Evolutionary conservation across 2,888 invertebrate species (phyloP).

Genomic region (Pachydiplax longipennis): DNA sequence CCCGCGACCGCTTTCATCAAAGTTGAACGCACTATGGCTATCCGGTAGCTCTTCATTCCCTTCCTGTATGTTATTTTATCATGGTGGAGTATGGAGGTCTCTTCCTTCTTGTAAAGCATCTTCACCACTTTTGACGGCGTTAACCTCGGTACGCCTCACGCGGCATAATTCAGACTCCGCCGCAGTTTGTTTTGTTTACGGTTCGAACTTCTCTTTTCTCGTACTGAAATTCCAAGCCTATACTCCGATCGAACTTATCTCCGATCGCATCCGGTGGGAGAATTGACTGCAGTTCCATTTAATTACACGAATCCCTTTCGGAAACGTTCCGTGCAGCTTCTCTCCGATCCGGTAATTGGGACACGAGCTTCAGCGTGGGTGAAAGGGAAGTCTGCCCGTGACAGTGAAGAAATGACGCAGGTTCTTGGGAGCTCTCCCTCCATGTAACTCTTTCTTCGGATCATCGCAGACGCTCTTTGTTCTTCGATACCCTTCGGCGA

Average conservation of each 20-base stretch:
- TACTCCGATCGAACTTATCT: neutral
- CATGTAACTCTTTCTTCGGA: neutral
- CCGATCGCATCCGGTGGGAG: neutral
- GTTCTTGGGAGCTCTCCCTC: neutral
- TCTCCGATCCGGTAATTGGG: neutral
- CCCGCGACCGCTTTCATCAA: too few relatives aligned
- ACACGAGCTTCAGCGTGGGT: neutral
- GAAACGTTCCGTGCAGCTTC: too few relatives aligned
- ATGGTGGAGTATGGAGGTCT: too few relatives aligned
- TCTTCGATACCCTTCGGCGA: neutral
- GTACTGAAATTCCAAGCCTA: neutral
- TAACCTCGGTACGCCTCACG: too few relatives aligned
- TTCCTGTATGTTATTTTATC: too few relatives aligned
- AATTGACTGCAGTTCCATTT: neutral
- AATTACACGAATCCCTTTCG: neutral
- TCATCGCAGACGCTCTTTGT: neutral
- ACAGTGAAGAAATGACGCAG: constrained; percentile 14
- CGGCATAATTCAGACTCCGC: too few relatives aligned
- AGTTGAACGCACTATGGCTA: too few relatives aligned
- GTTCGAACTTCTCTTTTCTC: too few relatives aligned
- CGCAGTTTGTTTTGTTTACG: too few relatives aligned
- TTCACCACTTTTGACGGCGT: too few relatives aligned
- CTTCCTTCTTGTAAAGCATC: too few relatives aligned
- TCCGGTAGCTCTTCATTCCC: too few relatives aligned
- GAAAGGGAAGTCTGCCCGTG: neutral